phyloP scores from a whole-genome alignment of 2,888 invertebrate genomes.

The Pandemis corylana region DNA sequence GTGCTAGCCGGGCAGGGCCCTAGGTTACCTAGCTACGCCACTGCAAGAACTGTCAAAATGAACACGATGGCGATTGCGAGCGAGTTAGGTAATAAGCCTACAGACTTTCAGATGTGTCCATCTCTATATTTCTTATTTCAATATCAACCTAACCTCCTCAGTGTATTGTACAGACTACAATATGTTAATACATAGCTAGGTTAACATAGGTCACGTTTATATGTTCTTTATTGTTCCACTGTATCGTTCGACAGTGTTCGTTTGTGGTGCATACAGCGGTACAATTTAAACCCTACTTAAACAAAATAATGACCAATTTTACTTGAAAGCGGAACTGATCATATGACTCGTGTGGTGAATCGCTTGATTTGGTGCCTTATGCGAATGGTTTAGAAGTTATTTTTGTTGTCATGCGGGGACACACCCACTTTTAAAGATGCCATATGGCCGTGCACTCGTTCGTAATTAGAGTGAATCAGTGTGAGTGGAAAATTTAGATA shows the following conservation, averaged over 20 bases:
- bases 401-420: not conserved
- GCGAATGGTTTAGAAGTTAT: not conserved
- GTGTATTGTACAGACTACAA: slow-evolving; percentile 11
- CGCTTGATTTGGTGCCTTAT: not conserved
- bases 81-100: no score
- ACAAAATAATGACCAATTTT: not conserved
- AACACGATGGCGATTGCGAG: no score
- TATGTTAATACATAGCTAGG: slow-evolving; percentile 15
- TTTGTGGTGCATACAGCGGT: not conserved
- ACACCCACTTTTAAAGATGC: slow-evolving; percentile 6
- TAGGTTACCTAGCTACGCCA: no score
- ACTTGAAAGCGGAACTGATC: not conserved
- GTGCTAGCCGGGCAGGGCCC: no score
- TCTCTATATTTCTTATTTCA: not conserved
- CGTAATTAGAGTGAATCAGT: slow-evolving; percentile 1
- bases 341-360: not conserved
- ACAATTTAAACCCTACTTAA: not conserved
- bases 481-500: not conserved
- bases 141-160: not conserved
- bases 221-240: slow-evolving; percentile 10
- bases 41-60: no score
- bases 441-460: slow-evolving; percentile 8
- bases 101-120: no score
- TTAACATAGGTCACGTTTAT: slow-evolving; percentile 15
- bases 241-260: not conserved